Base-by-base conservation (phyloP, 2,113 vertebrate genomes). In the Ciconia boyciana region DNA sequence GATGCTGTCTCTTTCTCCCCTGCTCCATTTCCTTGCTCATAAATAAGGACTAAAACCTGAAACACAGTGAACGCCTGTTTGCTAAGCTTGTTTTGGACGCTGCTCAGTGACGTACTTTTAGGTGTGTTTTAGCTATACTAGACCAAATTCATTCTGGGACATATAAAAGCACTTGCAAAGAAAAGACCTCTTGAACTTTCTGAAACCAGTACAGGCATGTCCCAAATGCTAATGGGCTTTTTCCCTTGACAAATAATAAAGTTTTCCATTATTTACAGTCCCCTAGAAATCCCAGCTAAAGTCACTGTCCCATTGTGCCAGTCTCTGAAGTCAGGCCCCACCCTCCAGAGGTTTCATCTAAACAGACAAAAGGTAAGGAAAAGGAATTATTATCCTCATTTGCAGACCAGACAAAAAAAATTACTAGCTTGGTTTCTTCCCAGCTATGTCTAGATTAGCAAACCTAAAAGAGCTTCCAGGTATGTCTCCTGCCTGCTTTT, bases 341-440 rank as follows among this genome's bases (percentile, higher is more conserved):
- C 94, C 80, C 92, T 90, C 32, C 20, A 41, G 16, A 72, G 43
- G 77, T 92, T 83, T 90, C 83, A 78, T n/a, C 68, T 88, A 21
- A 81, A 74, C 46, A 82, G 76, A 95, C 11, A 0, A 43, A 87
- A 94, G 83, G 83, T 39, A 58, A 77, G 32, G 83, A 95, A 89
- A 88, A 80, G 21, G 81, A 95, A 93, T 89, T 75, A 87, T 84
- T 83, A 94, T 32, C 65, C 61, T 93, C 77, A 82, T 95, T 96
- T 96, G 65, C 69, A 95, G 95, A 32, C 2, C 17, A 96, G 77
- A 94, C 60, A 89, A 66, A 81, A 79, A 55, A 86, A 80, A 72
- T 55, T 22, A 94, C 54, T 78, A 83, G 69, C 57, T 77, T 6
- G 1, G 13, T 52, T 87, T 87, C 80, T 93, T 87, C 91, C 52